Conservation (phyloP, 2,888 invertebrate genomes). For the Ochlodes sylvanus region DNA sequence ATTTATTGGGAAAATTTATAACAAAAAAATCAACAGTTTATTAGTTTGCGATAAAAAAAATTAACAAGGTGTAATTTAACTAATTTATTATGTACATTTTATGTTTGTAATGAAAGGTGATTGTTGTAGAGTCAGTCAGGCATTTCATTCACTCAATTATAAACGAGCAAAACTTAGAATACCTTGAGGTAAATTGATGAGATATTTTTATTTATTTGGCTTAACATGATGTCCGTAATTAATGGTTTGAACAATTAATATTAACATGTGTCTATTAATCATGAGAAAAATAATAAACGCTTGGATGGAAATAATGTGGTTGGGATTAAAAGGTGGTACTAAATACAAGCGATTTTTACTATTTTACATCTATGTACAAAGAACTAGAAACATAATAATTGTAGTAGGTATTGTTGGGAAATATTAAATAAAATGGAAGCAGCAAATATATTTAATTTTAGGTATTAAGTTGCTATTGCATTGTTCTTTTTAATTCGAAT, state of each 20-base stretch:
- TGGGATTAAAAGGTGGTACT: no score
- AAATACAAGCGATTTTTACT: no score
- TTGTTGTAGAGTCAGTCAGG: constrained; percentile 33
- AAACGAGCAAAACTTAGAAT: constrained; percentile 20
- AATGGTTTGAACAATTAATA: constrained; percentile 7
- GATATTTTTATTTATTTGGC: constrained; percentile 25
- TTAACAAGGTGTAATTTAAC: constrained; percentile 26
- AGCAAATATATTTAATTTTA: no score
- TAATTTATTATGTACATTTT: constrained; percentile 36
- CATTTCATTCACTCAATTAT: constrained; percentile 34
- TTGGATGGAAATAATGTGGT: no score
- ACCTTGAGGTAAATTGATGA: constrained; percentile 17
- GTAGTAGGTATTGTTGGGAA: no score
- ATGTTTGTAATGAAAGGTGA: constrained; percentile 33
- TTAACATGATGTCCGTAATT: constrained; percentile 14
- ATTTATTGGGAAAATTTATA: background rate
- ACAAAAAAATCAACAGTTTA: constrained; percentile 6
- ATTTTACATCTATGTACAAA: no score
- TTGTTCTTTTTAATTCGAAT: no score
- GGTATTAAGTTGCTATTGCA: no score
- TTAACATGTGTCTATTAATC: background rate
- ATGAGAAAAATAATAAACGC: constrained; percentile 9
- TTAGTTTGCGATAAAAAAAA: constrained; percentile 22
- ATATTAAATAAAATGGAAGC: no score
- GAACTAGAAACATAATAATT: no score